These are phyloP conservation scores for Meda fulgida DNA, from an alignment of 2,797 vertebrate species.

Conservation along the genomic window DNA sequence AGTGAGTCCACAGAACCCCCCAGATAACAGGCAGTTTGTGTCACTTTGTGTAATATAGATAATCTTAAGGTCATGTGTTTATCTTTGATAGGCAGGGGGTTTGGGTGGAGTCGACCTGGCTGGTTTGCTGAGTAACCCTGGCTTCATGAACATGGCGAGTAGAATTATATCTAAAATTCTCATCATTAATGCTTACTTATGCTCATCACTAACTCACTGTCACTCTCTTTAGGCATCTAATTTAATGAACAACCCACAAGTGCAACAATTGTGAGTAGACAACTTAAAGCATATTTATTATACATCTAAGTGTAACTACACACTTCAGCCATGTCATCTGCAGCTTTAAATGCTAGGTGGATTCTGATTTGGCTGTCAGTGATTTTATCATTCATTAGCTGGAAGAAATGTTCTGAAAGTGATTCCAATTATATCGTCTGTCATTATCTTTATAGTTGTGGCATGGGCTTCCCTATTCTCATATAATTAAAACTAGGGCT, in stretches of 20 bases:
- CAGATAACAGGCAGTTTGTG: neutral
- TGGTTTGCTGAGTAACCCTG: slow-evolving; percentile 91
- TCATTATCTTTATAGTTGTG: too few relatives aligned
- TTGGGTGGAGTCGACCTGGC: slow-evolving; percentile 91
- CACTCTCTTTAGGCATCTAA: slow-evolving; percentile 83
- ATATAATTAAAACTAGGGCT: too few relatives aligned
- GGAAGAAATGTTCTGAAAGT: neutral
- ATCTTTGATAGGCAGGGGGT: slow-evolving; percentile 81
- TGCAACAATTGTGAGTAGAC: slow-evolving; percentile 92
- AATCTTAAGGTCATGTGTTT: neutral
- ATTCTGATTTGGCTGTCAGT: neutral
- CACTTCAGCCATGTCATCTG: neutral
- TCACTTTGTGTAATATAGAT: neutral
- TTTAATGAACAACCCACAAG: slow-evolving; percentile 95
- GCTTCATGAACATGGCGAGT: slow-evolving; percentile 96
- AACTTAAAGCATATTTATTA: neutral
- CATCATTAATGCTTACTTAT: neutral
- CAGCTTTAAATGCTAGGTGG: neutral
- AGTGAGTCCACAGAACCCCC: slow-evolving; percentile 68
- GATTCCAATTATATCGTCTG: neutral
- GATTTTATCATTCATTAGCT: neutral
- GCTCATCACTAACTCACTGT: neutral
- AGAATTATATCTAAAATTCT: neutral
- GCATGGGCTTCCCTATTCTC: too few relatives aligned
- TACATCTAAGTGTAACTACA: neutral